Percentiles rank a stretch among this genome's conserved stretches.
Evolutionary conservation across 2,888 invertebrate species (phyloP).

Genomic region (Agonopterix arenella): DNA sequence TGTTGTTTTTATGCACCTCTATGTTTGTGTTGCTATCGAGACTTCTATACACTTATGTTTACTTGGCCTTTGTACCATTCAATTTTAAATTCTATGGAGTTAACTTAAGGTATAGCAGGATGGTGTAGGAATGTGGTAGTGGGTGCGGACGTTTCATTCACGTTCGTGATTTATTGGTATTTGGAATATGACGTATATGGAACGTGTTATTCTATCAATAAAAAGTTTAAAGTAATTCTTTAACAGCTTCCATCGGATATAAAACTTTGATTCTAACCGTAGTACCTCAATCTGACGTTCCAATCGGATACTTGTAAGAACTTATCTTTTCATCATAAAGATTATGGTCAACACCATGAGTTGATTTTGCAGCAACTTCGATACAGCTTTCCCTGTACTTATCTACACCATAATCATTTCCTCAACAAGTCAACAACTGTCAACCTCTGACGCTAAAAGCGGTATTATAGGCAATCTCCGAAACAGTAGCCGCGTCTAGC

Average conservation of each 20-base stretch:
- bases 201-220: constrained; percentile 14
- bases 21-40: constrained; percentile 62
- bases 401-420: too few relatives aligned
- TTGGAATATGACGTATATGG: constrained; percentile 52
- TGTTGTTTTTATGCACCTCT: constrained; percentile 55
- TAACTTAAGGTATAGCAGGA: not conserved
- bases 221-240: constrained; percentile 5
- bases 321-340: too few relatives aligned
- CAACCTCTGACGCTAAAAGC: constrained; percentile 7
- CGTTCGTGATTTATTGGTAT: constrained; percentile 49
- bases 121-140: constrained; percentile 24
- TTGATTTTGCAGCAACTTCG: too few relatives aligned
- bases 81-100: constrained; percentile 3
- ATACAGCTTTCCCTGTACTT: too few relatives aligned
- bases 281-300: too few relatives aligned
- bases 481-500: constrained; percentile 7
- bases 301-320: too few relatives aligned
- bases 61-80: constrained; percentile 20
- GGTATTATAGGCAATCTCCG: constrained; percentile 12
- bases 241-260: not conserved
- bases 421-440: not conserved
- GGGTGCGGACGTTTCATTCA: constrained; percentile 60
- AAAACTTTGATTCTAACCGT: too few relatives aligned
- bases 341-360: too few relatives aligned
- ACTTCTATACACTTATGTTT: constrained; percentile 26